phyloP scores from a whole-genome alignment of 2,888 invertebrate species.

The Glyphotaelius pellucidus region DNA sequence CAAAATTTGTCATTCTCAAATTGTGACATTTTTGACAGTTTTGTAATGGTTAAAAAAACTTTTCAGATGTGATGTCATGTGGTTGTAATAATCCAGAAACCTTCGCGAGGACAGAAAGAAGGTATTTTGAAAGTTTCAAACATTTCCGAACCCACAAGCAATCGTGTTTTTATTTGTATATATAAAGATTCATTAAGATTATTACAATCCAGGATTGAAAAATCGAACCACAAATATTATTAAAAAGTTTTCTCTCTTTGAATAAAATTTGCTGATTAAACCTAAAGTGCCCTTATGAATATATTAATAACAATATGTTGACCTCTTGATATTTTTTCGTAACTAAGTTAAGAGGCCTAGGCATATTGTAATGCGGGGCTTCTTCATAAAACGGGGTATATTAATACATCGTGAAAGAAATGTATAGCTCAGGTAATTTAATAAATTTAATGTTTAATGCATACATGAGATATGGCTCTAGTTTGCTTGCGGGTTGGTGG shows the following conservation, averaged over 20 bases:
- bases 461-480: conserved; percentile 20
- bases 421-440: neutral
- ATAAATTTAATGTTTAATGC: conserved; percentile 9
- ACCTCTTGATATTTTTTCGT: neutral
- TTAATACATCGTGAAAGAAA: neutral
- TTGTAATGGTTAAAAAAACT: too few relatives aligned
- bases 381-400: neutral
- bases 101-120: too few relatives aligned
- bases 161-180: too few relatives aligned
- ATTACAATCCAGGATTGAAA: neutral
- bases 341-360: neutral
- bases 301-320: neutral
- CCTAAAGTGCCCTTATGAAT: too few relatives aligned
- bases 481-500: conserved; percentile 7
- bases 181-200: too few relatives aligned
- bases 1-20: too few relatives aligned
- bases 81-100: too few relatives aligned
- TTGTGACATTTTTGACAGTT: too few relatives aligned
- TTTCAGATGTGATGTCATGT: too few relatives aligned
- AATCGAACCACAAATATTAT: neutral
- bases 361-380: neutral
- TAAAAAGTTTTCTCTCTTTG: neutral
- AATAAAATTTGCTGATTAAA: neutral
- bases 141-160: too few relatives aligned
- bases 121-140: too few relatives aligned